A percentile compares a stretch with the other conserved stretches of the same genome.
Conservation (phyloP, 1,140 invertebrate species). For the Gryon sp. region DNA sequence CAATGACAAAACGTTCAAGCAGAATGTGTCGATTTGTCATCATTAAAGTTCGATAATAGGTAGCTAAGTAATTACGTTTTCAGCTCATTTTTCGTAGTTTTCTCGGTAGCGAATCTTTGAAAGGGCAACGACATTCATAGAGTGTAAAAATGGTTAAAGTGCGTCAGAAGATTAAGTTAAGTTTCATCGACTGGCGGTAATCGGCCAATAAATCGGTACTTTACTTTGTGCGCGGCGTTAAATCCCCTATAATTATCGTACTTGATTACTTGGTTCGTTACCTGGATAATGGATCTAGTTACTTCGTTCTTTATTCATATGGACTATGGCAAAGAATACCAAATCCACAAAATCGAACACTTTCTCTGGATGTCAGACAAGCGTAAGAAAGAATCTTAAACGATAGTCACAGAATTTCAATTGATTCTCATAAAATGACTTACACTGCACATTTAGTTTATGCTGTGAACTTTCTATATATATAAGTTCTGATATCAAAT, state of each 20-base stretch:
- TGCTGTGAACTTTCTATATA: too few species aligned
- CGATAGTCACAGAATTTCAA: conserved; percentile 53
- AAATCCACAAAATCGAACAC: conserved; percentile 21
- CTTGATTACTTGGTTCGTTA: conserved; percentile 66
- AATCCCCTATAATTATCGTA: conserved; percentile 65
- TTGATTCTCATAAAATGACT: conserved; percentile 22
- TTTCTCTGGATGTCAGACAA: conserved; percentile 51
- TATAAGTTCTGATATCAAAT: too few species aligned
- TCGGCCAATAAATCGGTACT: conserved; percentile 58
- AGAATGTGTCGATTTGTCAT: conserved; percentile 39
- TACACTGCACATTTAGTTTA: too few species aligned
- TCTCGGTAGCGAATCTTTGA: conserved; percentile 10
- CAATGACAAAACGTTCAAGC: conserved; percentile 43
- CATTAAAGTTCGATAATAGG: conserved; percentile 42
- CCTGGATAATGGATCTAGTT: conserved; percentile 58
- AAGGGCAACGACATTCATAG: conserved; percentile 24
- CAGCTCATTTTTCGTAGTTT: conserved; percentile 40
- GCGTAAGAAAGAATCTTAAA: conserved; percentile 5
- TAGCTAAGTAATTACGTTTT: conserved; percentile 38
- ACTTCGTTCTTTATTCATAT: conserved; percentile 54
- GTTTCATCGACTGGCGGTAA: conserved; percentile 60
- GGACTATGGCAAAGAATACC: conserved; percentile 35
- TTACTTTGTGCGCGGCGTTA: conserved; percentile 33
- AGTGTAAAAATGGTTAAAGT: conserved; percentile 51
- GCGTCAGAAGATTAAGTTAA: conserved; percentile 63